Conservation (phyloP, 2,113 vertebrate species). For the Heloderma charlesbogerti region DNA sequence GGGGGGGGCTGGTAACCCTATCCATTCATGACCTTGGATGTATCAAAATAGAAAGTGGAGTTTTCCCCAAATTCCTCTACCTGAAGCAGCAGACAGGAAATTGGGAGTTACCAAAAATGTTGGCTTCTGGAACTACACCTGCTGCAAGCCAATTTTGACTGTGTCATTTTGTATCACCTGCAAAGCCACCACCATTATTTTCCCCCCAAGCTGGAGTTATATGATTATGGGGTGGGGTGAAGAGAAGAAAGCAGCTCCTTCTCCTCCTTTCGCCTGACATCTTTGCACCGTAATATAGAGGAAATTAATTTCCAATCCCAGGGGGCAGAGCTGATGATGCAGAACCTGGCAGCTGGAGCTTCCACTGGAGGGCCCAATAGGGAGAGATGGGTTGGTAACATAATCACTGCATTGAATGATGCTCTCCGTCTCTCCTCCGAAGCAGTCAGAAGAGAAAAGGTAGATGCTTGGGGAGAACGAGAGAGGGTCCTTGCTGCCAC, state of each 20-base stretch:
- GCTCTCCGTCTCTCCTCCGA: accelerated
- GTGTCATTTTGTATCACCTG: background rate
- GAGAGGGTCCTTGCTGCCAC: accelerated
- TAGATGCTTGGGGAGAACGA: background rate
- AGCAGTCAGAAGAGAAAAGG: background rate
- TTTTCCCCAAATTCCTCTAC: accelerated
- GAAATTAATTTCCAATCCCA: conserved; percentile 52
- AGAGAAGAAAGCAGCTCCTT: background rate
- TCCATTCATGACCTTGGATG: background rate
- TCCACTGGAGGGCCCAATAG: conserved; percentile 25
- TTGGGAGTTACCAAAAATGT: accelerated
- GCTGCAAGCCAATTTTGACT: background rate
- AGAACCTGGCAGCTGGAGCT: conserved; percentile 21
- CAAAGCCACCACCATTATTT: background rate
- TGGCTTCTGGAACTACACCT: background rate
- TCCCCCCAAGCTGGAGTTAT: conserved; percentile 34
- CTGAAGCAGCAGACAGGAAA: accelerated
- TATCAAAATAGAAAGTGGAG: background rate
- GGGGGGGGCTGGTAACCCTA: background rate
- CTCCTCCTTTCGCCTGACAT: conserved; percentile 41
- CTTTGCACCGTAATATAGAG: conserved; percentile 25
- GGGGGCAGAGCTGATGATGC: conserved; percentile 28
- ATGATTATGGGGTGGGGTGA: background rate
- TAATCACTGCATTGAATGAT: accelerated
- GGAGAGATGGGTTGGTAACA: background rate